Percentiles rank a stretch among this genome's conserved stretches.
These are phyloP conservation scores for Plutomurus gul DNA, from an alignment of 1,140 invertebrate species.

Conservation along the genomic window DNA sequence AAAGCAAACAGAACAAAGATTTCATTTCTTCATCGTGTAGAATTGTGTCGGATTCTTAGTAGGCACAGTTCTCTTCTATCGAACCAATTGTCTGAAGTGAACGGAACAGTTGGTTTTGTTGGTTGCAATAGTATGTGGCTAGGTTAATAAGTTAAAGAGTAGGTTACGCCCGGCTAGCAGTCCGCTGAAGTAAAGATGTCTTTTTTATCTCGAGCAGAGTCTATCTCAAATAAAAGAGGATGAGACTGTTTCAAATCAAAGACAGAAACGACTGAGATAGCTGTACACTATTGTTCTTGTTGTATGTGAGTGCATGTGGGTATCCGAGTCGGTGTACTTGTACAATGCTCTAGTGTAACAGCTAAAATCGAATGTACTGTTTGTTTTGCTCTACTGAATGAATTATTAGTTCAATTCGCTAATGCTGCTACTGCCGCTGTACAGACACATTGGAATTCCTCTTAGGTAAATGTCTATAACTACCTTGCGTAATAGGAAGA, in stretches of 20 bases:
- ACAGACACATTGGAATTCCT: neutral
- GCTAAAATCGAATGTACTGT: neutral
- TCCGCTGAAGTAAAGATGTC: neutral
- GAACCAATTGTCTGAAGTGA: no score
- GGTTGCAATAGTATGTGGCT: neutral
- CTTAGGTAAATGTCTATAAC: neutral
- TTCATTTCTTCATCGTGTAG: no score
- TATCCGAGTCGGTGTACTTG: neutral
- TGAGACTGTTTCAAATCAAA: neutral
- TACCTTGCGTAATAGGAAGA: no score
- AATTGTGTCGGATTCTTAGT: no score
- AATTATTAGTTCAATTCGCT: conserved; percentile 5
- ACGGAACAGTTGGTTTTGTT: no score
- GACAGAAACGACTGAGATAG: neutral
- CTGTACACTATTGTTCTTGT: neutral
- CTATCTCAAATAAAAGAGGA: neutral
- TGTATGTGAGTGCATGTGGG: neutral
- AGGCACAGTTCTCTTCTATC: no score
- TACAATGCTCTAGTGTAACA: neutral
- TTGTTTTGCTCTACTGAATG: neutral
- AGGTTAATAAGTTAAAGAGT: conserved; percentile 15
- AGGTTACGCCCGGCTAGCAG: conserved; percentile 10
- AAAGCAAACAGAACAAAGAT: no score
- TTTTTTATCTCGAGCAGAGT: neutral
- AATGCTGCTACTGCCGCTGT: no score